Percentiles rank a stretch among this genome's conserved stretches.
These are phyloP conservation scores for Alces alces DNA, from an alignment of 2,113 vertebrate genomes.

Conservation along the genomic window DNA sequence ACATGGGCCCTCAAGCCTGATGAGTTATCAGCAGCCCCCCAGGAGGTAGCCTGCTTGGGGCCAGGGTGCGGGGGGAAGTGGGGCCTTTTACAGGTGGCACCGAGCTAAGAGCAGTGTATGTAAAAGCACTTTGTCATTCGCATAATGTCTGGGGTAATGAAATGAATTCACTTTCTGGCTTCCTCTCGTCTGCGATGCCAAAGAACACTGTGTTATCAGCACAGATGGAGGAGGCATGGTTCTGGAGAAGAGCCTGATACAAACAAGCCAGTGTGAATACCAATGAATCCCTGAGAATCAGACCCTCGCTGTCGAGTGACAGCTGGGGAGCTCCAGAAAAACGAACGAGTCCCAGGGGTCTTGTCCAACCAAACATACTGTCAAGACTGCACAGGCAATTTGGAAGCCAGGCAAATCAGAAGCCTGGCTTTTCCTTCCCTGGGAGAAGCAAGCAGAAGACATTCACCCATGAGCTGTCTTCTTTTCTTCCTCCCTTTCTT, in stretches of 20 bases:
- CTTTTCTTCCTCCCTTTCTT: background rate
- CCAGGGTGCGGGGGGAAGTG: background rate
- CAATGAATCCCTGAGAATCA: constrained; percentile 81
- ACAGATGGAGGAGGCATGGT: constrained; percentile 85
- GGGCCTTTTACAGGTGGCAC: constrained; percentile 78
- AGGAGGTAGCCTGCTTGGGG: constrained; percentile 71
- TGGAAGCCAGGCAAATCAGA: constrained; percentile 49
- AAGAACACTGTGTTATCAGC: constrained; percentile 87
- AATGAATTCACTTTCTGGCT: constrained; percentile 85
- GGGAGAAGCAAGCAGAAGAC: constrained; percentile 3
- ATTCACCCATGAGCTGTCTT: background rate
- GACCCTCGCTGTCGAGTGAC: constrained; percentile 81
- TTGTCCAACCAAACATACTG: constrained; percentile 78
- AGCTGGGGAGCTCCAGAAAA: constrained; percentile 77
- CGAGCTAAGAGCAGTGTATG: constrained; percentile 75
- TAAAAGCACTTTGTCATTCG: constrained; percentile 85
- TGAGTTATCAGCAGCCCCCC: constrained; percentile 68
- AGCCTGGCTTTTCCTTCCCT: constrained; percentile 48
- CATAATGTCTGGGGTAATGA: constrained; percentile 84
- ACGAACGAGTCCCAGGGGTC: constrained; percentile 75
- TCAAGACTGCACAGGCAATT: constrained; percentile 69
- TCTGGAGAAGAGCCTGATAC: constrained; percentile 85
- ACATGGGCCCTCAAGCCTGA: constrained; percentile 73
- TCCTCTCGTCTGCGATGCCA: constrained; percentile 82
- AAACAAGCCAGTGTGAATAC: constrained; percentile 84